Evolutionary conservation across 2,797 vertebrate species (phyloP).

Genomic region (Geotrypetes seraphini): DNA sequence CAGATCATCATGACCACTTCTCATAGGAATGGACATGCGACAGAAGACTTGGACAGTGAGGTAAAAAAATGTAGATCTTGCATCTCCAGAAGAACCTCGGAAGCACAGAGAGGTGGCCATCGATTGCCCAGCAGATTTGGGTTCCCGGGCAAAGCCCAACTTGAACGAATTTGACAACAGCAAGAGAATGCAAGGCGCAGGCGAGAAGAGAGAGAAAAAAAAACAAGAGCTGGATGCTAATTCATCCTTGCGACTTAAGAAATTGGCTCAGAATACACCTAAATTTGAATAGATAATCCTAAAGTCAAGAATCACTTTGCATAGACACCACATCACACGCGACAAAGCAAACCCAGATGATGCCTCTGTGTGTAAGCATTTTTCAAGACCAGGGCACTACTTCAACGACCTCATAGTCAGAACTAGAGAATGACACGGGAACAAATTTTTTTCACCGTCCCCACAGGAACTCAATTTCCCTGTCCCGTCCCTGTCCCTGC

Average conservation of each 20-base stretch:
- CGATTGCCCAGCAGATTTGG: constrained; percentile 88
- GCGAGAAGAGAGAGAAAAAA: constrained; percentile 83
- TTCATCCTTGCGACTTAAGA: constrained; percentile 88
- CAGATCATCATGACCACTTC: constrained; percentile 78
- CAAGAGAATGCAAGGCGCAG: constrained; percentile 88
- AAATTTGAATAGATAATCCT: constrained; percentile 96
- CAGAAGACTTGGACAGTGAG: constrained; percentile 71
- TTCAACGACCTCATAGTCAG: too few species aligned
- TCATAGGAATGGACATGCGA: constrained; percentile 87
- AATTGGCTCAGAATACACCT: constrained; percentile 86
- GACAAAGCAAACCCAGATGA: too few species aligned
- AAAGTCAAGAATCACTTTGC: too few species aligned
- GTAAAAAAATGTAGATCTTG: constrained; percentile 59
- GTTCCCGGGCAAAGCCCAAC: constrained; percentile 82
- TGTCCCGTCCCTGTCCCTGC: too few species aligned
- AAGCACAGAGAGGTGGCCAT: constrained; percentile 94
- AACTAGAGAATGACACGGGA: too few species aligned
- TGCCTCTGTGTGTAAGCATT: too few species aligned
- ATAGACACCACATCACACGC: too few species aligned
- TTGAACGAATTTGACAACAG: constrained; percentile 90
- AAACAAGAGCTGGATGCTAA: constrained; percentile 86
- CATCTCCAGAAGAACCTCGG: constrained; percentile 56
- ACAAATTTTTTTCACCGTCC: too few species aligned
- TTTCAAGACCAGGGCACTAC: too few species aligned
- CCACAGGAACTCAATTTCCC: too few species aligned